These are phyloP conservation scores for Liposcelis brunnea DNA, from an alignment of 2,888 invertebrate genomes.

Conservation along the genomic window DNA sequence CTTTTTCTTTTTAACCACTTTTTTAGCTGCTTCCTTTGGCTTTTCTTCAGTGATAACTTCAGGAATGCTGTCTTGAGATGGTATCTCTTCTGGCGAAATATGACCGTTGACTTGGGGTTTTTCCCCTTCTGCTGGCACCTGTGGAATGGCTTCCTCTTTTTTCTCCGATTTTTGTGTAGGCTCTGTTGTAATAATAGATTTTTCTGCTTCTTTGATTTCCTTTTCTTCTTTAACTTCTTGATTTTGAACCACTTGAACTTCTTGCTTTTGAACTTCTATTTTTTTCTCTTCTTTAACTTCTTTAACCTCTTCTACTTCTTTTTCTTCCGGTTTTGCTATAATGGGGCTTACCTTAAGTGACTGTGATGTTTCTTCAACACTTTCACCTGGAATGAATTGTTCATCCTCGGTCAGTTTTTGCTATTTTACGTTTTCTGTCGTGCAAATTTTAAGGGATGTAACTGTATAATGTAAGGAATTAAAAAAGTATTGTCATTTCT, in stretches of 20 bases:
- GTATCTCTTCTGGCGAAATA: slow-evolving; percentile 4
- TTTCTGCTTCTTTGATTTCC: slow-evolving; percentile 15
- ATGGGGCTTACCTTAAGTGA: too few relatives aligned
- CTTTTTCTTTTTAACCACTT: slow-evolving; percentile 19
- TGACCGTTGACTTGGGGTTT: slow-evolving; percentile 6
- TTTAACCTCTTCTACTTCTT: slow-evolving; percentile 7
- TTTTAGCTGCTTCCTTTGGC: slow-evolving; percentile 18
- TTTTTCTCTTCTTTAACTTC: slow-evolving; percentile 17
- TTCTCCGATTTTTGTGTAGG: slow-evolving; percentile 20
- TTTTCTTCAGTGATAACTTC: slow-evolving; percentile 17
- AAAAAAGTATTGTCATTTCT: too few relatives aligned
- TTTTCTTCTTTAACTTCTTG: slow-evolving; percentile 20
- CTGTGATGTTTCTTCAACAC: not conserved
- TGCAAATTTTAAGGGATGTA: too few relatives aligned
- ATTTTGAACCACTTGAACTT: slow-evolving; percentile 18
- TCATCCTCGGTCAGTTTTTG: slow-evolving; percentile 1
- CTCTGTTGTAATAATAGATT: slow-evolving; percentile 13
- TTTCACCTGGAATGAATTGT: slow-evolving; percentile 1
- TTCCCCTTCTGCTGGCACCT: slow-evolving; percentile 11
- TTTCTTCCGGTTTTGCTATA: not conserved
- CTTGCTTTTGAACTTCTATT: slow-evolving; percentile 17
- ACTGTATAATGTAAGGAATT: too few relatives aligned
- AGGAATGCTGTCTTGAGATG: slow-evolving; percentile 7
- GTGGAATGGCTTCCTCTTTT: slow-evolving; percentile 17
- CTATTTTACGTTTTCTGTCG: too few relatives aligned